Conservation (phyloP, 2,888 invertebrate species). For the Phragmatobia fuliginosa region DNA sequence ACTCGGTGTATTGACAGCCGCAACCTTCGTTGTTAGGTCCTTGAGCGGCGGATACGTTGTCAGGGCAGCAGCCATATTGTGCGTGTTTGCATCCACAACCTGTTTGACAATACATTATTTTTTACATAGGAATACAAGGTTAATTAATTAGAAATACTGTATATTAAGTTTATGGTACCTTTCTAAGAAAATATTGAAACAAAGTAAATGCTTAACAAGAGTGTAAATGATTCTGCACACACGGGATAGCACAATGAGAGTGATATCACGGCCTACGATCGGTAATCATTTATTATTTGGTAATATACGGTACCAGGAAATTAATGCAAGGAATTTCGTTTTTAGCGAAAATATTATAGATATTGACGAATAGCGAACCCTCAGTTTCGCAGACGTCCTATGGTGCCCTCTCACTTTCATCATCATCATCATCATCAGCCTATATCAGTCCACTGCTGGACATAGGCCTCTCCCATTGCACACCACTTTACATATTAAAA, state of each 20-base stretch:
- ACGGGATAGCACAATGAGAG: too few species aligned
- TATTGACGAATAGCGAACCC: not conserved
- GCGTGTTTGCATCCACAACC: constrained; percentile 93
- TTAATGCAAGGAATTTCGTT: not conserved
- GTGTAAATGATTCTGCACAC: not conserved
- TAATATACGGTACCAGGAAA: not conserved
- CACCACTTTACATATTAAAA: not conserved
- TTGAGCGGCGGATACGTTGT: constrained; percentile 91
- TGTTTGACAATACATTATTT: constrained; percentile 35
- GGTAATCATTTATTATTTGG: not conserved
- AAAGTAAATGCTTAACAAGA: not conserved
- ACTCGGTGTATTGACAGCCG: constrained; percentile 90
- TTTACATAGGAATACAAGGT: not conserved
- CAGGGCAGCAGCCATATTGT: constrained; percentile 94
- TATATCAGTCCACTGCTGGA: too few species aligned
- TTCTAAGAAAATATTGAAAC: not conserved
- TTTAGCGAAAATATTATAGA: not conserved
- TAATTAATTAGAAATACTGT: not conserved
- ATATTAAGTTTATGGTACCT: not conserved
- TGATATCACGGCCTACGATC: not conserved
- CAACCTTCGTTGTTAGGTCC: constrained; percentile 94
- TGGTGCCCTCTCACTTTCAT: too few species aligned
- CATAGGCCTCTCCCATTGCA: too few species aligned
- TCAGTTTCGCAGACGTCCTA: not conserved
- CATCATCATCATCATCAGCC: too few species aligned